Conservation (phyloP, 2,113 vertebrate species). For the Noturus placidus region DNA sequence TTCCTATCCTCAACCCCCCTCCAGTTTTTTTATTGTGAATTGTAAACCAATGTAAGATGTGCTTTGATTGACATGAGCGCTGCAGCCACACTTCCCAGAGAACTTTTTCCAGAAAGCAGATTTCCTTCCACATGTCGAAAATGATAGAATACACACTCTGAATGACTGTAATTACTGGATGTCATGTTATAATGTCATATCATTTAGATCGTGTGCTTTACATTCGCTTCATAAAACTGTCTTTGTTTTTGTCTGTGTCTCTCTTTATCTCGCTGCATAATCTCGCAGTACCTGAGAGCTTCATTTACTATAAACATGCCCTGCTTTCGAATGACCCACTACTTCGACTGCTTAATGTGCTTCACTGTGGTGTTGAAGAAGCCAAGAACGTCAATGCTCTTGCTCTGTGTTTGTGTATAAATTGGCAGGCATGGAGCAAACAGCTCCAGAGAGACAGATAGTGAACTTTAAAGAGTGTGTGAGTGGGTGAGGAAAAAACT, state of each 20-base stretch:
- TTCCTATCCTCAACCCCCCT: too few species aligned
- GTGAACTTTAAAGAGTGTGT: background rate
- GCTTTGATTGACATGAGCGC: constrained; percentile 20
- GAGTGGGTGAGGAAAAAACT: background rate
- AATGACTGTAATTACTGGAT: constrained; percentile 47
- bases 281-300: background rate
- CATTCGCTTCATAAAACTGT: constrained; percentile 20
- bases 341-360: background rate
- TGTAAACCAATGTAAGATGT: too few species aligned
- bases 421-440: constrained; percentile 25
- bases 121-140: constrained; percentile 9
- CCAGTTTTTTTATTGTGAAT: background rate
- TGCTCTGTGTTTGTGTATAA: constrained; percentile 15
- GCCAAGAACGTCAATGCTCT: constrained; percentile 12
- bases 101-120: background rate
- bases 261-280: background rate
- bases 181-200: constrained; percentile 37
- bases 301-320: background rate
- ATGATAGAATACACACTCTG: constrained; percentile 36
- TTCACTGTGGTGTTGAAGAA: background rate
- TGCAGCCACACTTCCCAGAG: background rate
- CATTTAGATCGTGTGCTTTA: constrained; percentile 38
- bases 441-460: constrained; percentile 17
- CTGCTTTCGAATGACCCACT: background rate
- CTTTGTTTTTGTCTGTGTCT: background rate